phyloP scores from a whole-genome alignment of 1,140 invertebrate genomes.

The Odontomachus brunneus region DNA sequence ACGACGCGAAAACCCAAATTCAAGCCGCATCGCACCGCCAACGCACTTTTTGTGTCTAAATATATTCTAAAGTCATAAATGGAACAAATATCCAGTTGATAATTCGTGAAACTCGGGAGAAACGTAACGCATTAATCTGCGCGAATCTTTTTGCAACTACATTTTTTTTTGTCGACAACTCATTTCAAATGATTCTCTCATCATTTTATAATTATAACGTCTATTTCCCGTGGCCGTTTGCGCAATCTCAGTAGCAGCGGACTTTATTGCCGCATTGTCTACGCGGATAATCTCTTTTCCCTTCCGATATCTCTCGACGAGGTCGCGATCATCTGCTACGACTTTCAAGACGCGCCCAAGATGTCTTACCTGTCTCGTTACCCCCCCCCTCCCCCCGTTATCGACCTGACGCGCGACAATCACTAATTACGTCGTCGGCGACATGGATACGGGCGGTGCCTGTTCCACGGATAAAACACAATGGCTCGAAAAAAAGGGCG shows the following conservation, averaged over 20 bases:
- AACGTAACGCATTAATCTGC: too few relatives aligned
- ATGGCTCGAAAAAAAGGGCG: constrained; percentile 52
- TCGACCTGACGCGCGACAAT: constrained; percentile 45
- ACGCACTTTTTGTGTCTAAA: too few relatives aligned
- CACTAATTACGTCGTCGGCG: constrained; percentile 64
- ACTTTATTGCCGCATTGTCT: neutral
- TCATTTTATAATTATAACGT: neutral
- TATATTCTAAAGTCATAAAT: too few relatives aligned
- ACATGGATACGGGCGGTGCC: constrained; percentile 51
- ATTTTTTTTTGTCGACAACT: too few relatives aligned
- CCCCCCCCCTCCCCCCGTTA: too few relatives aligned
- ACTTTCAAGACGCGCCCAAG: neutral
- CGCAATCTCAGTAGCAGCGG: neutral
- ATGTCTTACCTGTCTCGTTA: neutral
- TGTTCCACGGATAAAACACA: constrained; percentile 52
- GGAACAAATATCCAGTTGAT: too few relatives aligned
- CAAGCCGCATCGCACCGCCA: too few relatives aligned
- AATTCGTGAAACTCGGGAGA: too few relatives aligned
- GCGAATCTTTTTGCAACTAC: too few relatives aligned
- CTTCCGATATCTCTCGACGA: neutral
- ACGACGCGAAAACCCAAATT: neutral
- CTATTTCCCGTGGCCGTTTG: neutral
- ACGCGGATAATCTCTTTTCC: neutral
- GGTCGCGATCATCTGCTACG: neutral
- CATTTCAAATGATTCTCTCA: too few relatives aligned